Base-by-base conservation (phyloP, 2,888 invertebrate species). In the Drosophila formosana region DNA sequence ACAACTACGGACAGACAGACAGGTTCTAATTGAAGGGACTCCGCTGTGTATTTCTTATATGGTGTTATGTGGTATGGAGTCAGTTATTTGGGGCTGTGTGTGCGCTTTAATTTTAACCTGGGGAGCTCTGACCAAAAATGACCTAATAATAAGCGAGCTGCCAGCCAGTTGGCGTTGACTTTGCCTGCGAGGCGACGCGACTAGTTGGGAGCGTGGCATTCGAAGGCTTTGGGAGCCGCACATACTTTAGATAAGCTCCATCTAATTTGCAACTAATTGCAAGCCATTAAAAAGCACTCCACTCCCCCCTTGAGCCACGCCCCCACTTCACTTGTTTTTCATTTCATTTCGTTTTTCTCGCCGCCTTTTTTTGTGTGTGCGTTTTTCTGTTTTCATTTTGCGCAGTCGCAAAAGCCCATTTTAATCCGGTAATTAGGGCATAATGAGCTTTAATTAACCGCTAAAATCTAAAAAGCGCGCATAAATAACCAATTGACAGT, bases 361-460 rank as follows among this genome's bases (percentile, higher is more conserved):
- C 53, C 28, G 6, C 39, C 0, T 46, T 34, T 34, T 47, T 18
- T 28, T 18, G 13, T 26, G n/a, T 25, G 26, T 51, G 13, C 46
- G 52, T 49, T 6, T n/a, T 18, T 23, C 11, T 37, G 37, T 39
- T 23, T 9, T 39, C 11, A 23, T 26, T n/a, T 18, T 47, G 50
- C 41, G 45, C 72, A 30, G 49, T 37, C 25, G 60, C 63, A 65
- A 66, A 74, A 66, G 47, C 63, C 58, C 78, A 69, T 68, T 86
- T 83, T 86, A 85, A 86, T 81, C 81, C 69, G 75, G 79, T 81
- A 89, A 88, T 85, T 88, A 85, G 81, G 79, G 52, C 68, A 72
- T 84, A 86, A 88, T 87, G 87, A 78, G 75, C 79, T 86, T 88
- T 79, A 85, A 85, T 85, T 86, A 88, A 85, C 89, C 85, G 81